These are phyloP conservation scores for Dione vanillae DNA, from an alignment of 2,888 invertebrate species.

Conservation along the genomic window DNA sequence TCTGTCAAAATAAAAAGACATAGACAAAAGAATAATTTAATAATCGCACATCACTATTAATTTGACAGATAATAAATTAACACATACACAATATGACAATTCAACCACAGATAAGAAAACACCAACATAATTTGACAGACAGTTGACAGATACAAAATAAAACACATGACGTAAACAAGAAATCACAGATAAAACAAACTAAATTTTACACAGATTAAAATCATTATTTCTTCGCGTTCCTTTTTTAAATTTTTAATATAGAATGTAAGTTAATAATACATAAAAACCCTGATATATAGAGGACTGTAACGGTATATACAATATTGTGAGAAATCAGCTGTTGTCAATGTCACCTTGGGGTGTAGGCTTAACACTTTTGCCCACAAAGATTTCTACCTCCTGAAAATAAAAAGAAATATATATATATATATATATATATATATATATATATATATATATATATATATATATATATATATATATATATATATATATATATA, in stretches of 20 bases:
- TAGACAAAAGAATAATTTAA: background rate
- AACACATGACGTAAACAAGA: background rate
- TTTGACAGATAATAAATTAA: slow-evolving; percentile 2
- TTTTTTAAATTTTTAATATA: background rate
- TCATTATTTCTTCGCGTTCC: background rate
- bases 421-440: background rate
- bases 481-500: too few relatives aligned
- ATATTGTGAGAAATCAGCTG: slow-evolving; percentile 62
- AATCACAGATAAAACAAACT: background rate
- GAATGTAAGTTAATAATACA: slow-evolving; percentile 13
- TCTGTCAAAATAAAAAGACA: background rate
- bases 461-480: too few relatives aligned
- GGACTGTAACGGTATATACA: slow-evolving; percentile 29
- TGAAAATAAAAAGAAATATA: slow-evolving; percentile 51
- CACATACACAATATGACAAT: background rate
- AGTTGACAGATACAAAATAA: slow-evolving; percentile 5
- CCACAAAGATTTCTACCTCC: slow-evolving; percentile 80
- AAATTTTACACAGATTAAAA: background rate
- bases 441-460: too few relatives aligned
- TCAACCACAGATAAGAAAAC: background rate
- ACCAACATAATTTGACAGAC: background rate
- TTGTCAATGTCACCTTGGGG: slow-evolving; percentile 62
- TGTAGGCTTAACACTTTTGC: slow-evolving; percentile 63
- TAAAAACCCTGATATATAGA: slow-evolving; percentile 30
- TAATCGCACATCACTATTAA: background rate